Evolutionary conservation across 30 jellyfish, hydroid and myxozoan species (phyloP), one percentile per base, ranked within the genome.

Genomic region (Nemopilema nomurai): DNA sequence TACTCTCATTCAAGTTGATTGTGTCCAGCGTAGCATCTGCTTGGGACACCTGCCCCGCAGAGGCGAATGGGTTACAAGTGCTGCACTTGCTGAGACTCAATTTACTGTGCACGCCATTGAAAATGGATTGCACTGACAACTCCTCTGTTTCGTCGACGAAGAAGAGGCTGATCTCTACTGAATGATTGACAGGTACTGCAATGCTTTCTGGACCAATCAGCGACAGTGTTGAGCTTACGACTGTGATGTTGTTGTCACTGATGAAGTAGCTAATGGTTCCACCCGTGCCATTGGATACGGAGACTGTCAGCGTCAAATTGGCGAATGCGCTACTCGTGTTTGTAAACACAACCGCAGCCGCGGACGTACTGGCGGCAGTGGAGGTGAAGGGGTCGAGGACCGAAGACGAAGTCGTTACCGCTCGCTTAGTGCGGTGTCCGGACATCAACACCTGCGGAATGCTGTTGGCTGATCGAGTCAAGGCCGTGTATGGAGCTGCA

Each of bases 361-460:
- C 20, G 68, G 83, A 1, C 16, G 22, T 23, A 17, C 84, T 77
- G 87, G 51, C 25, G 4, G 69, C 49, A 0, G 41, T 24, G 4
- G 80, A 28, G 29, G 26, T 63, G 72, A 24, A 63, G 7, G 72
- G 3, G 72, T 24, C 18, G 72, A 6, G 29, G 72, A n/a, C 29
- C n/a, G 72, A 63, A 3, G 72, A 63, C 29, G 29, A 63, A 6
- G n/a, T 19, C 18, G 72, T 16, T n/a, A 32, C 19, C 77, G 20
- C 86, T 62, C 86, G 70, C 17, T 27, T 66, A 18, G 62, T 30
- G 6, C 85, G 86, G 6, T 53, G 80, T 18, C 69, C 74, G 41
- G 31, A 18, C 25, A 8, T 50, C 18, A 63, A 28, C 27, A 83
- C 86, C 20, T 32, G 17, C 24, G 67, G 72, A 16, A 4, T 71